phyloP scores from a whole-genome alignment of 2,797 vertebrate genomes.

The Acipenser transmontanus region DNA sequence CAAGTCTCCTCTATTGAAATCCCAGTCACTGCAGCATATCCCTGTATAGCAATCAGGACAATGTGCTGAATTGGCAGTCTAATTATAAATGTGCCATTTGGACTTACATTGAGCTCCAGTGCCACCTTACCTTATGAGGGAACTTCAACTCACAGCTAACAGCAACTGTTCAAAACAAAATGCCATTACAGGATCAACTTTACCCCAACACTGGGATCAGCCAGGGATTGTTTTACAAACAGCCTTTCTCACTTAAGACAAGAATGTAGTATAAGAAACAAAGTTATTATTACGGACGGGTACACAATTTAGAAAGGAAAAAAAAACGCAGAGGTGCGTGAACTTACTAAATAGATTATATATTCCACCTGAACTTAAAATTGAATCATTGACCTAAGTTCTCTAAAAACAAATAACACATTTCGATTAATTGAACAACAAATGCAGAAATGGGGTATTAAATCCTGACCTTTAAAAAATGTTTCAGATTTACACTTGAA shows the following conservation, averaged over 20 bases:
- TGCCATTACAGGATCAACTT: conserved; percentile 81
- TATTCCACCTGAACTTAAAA: conserved; percentile 21
- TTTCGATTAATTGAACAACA: not conserved
- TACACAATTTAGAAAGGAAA: conserved; percentile 39
- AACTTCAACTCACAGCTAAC: conserved; percentile 68
- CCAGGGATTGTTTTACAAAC: conserved; percentile 74
- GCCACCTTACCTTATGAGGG: conserved; percentile 99
- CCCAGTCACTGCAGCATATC: conserved; percentile 70
- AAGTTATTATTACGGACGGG: conserved; percentile 55
- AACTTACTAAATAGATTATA: conserved; percentile 35
- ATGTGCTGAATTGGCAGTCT: conserved; percentile 99
- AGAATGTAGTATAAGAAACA: conserved; percentile 66
- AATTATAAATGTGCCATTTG: conserved; percentile 99
- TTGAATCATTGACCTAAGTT: no score
- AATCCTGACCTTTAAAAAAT: no score
- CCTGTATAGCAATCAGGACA: conserved; percentile 83
- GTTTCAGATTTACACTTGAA: no score
- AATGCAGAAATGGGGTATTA: no score
- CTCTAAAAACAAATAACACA: not conserved
- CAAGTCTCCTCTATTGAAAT: conserved; percentile 58
- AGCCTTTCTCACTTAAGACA: conserved; percentile 68
- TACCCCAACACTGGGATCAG: conserved; percentile 58
- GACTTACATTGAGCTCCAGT: conserved; percentile 80
- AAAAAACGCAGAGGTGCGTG: conserved; percentile 39
- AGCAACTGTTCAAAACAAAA: conserved; percentile 93